Evolutionary conservation across 1,140 invertebrate species (phyloP), one percentile per base, ranked within the genome.

Genomic region (Bicyclus anynana): DNA sequence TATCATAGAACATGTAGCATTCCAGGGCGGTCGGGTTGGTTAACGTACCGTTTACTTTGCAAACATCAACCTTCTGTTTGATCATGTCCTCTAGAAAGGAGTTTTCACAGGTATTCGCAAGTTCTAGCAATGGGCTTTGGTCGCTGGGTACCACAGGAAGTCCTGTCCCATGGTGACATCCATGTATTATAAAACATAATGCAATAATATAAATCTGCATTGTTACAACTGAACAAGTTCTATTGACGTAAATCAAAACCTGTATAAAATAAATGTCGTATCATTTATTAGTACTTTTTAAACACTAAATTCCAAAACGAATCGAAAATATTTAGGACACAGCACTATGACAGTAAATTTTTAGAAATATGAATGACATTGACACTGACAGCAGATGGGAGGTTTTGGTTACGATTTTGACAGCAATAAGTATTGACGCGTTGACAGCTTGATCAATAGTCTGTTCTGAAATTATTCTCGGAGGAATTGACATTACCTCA

Each of bases 1-100:
- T 83, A 35, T 87, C 84, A 29, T 78, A 84, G 58, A 82, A 85
- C 56, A 83, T 78, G 12, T 77, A 66, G 67, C 84, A 87, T 61
- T 77, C 59, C 21, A 80, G 61, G 20, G 77, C 62, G 42, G 58
- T 60, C 23, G 62, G 59, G 17, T 18, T 65, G 21, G 65, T 56
- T 35, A 50, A 47, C 40, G 61, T 40, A 5, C 50, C 60, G 23
- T 23, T 18, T 6, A 67, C 37, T 50, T 68, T 64, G 51, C 84
- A 87, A 42, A 69, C 56, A 23, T 65, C 27, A 37, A 75, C 38
- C 56, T 77, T 62, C 14, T 53, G 68, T 38, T 66, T 65, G 23
- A 85, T 77, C 59, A 65, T 56, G 12, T 49, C 53, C 2, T 47
- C 27, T 33, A 87, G 48, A 60, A 84, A 74, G 20, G 2, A 3